These are phyloP conservation scores for Parochlus steinenii DNA, from an alignment of 2,888 invertebrate species.

Conservation along the genomic window DNA sequence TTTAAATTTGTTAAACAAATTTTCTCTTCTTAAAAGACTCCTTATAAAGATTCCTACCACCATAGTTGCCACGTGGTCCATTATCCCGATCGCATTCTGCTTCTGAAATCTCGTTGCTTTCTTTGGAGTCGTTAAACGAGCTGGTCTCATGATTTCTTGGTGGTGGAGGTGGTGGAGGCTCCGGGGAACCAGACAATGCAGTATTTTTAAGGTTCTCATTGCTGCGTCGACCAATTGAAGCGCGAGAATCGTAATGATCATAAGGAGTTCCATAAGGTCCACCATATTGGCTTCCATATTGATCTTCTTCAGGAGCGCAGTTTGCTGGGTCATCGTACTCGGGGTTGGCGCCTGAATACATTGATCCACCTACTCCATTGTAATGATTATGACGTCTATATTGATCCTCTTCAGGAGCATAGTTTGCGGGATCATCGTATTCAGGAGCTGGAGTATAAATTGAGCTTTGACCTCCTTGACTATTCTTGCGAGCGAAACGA, in stretches of 20 bases:
- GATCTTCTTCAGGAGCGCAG: slow-evolving; percentile 81
- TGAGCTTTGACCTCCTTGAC: slow-evolving; percentile 66
- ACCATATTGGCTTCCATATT: slow-evolving; percentile 72
- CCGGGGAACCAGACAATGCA: slow-evolving; percentile 36
- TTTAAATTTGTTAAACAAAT: too few species aligned
- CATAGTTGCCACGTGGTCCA: slow-evolving; percentile 61
- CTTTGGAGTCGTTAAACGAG: slow-evolving; percentile 83
- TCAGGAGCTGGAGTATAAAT: slow-evolving; percentile 72
- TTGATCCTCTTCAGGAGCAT: slow-evolving; percentile 71
- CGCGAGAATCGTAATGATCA: slow-evolving; percentile 77
- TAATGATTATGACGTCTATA: slow-evolving; percentile 65
- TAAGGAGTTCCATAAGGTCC: slow-evolving; percentile 64
- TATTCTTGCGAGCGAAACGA: slow-evolving; percentile 53
- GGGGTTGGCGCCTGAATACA: slow-evolving; percentile 48
- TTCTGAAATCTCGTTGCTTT: slow-evolving; percentile 86
- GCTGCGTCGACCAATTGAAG: slow-evolving; percentile 55
- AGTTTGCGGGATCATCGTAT: slow-evolving; percentile 87
- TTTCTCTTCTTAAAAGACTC: too few species aligned
- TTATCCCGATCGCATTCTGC: slow-evolving; percentile 82
- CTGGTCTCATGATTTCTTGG: slow-evolving; percentile 69
- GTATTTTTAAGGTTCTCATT: slow-evolving; percentile 28
- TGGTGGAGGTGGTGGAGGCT: slow-evolving; percentile 53
- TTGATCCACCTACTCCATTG: slow-evolving; percentile 42
- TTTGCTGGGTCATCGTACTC: slow-evolving; percentile 90
- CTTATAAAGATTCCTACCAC: slow-evolving; percentile 45